A percentile compares a stretch with the other conserved stretches of the same genome.
Conservation (phyloP, 1,140 invertebrate genomes). For the Aphelinus atriplicis region DNA sequence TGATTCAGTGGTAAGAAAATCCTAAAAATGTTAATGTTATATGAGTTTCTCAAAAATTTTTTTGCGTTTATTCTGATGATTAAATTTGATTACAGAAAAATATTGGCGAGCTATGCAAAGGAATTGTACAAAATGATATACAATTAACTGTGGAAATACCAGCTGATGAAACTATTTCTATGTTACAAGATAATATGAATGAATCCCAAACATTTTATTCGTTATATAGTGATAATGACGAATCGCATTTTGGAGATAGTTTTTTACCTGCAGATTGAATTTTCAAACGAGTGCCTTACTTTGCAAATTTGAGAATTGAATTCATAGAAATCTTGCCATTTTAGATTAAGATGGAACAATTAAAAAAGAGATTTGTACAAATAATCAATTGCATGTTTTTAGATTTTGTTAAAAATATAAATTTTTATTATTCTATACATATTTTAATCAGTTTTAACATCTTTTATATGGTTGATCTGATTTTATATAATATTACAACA, state of each 20-base stretch:
- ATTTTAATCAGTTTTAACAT: slow-evolving; percentile 29
- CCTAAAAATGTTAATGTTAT: slow-evolving; percentile 10
- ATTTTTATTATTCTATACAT: slow-evolving; percentile 37
- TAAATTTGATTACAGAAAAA: slow-evolving; percentile 53
- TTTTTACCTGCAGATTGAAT: slow-evolving; percentile 53
- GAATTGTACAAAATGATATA: slow-evolving; percentile 57
- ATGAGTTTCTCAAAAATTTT: slow-evolving; percentile 29
- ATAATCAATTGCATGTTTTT: slow-evolving; percentile 29
- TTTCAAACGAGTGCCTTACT: slow-evolving; percentile 3
- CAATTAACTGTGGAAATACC: slow-evolving; percentile 59
- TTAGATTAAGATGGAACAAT: no score
- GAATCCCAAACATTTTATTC: slow-evolving; percentile 62
- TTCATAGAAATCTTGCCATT: slow-evolving; percentile 23
- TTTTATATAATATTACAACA: slow-evolving; percentile 32
- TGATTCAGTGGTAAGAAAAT: slow-evolving; percentile 56
- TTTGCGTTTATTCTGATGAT: background rate
- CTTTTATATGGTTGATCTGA: slow-evolving; percentile 17
- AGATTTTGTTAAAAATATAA: slow-evolving; percentile 20
- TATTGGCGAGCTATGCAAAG: slow-evolving; percentile 57
- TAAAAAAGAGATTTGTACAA: slow-evolving; percentile 16
- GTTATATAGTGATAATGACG: slow-evolving; percentile 56
- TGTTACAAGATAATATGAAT: slow-evolving; percentile 58
- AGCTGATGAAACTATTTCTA: slow-evolving; percentile 58
- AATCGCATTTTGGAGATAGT: slow-evolving; percentile 53
- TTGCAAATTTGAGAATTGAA: slow-evolving; percentile 9